Base-by-base conservation (phyloP, 2,888 invertebrate genomes). In the Corbicula japonica region DNA sequence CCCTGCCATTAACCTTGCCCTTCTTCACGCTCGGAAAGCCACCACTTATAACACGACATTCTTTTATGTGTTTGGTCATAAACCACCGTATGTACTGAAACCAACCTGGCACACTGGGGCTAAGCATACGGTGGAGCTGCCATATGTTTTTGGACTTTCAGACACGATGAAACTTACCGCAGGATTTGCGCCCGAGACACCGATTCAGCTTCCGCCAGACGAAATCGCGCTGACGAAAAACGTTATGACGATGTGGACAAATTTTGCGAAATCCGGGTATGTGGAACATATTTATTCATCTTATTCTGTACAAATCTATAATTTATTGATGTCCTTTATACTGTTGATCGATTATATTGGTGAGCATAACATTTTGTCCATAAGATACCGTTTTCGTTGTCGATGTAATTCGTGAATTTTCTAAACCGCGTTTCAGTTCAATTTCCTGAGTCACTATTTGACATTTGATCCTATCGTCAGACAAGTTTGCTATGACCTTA, bases 171-270 rank as follows among this genome's bases (percentile, higher is more conserved):
- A 76, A 44, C 38, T 72, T 46, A 69, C 66, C 6, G 62, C 52
- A 3, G 74, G 63, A 8, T 52, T 85, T 28, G 88, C 91, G 2
- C 71, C 88, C 18, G 74, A 97, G 6, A 35, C 46, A 2, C 54
- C 52, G 8, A 38, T 84, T 4, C 96, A 96, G 93, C 98, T 97
- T 94, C 96, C 96, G 15, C 95, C 95, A 1, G 96, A 96, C 89
- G 98, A 98, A 93, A 95, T 96, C 28, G 96, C 96, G 86, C 95
- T 98, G 86, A 97, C 97, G 91, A 96, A 95, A 92, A 95, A 96
- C 82, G 96, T 98, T 93, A 98, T 98, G 97, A 95, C 96, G 92
- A 98, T 97, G 94, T 98, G 98, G 98, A 96, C 97, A 0, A 98
- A 98, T 93, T 98, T 98, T 93, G 98, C 98, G 50, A 96, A 97